Conservation (phyloP, 2,888 invertebrate species). For the Norana najaformis region DNA sequence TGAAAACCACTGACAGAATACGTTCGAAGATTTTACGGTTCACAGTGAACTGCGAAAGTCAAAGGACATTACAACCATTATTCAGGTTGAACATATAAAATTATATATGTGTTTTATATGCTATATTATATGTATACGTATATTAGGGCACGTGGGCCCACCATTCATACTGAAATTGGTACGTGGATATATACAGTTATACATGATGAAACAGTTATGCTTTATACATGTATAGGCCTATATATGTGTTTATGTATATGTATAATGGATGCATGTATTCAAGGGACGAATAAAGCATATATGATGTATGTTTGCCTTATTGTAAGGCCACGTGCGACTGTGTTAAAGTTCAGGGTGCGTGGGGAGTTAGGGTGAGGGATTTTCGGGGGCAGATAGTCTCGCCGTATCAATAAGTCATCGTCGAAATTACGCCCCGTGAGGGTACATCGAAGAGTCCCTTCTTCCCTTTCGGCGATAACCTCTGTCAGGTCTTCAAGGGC, state of each 20-base stretch:
- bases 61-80: too few relatives aligned
- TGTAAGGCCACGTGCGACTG: background rate
- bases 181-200: background rate
- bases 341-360: background rate
- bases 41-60: too few relatives aligned
- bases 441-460: background rate
- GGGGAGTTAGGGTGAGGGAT: background rate
- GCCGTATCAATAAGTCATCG: background rate
- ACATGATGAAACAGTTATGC: background rate
- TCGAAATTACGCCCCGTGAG: background rate
- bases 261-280: background rate
- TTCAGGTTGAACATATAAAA: background rate
- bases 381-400: background rate
- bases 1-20: too few relatives aligned
- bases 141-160: background rate
- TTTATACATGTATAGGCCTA: too few relatives aligned
- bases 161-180: background rate
- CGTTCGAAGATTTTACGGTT: too few relatives aligned
- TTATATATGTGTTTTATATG: background rate
- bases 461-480: background rate
- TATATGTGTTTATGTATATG: too few relatives aligned
- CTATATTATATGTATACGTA: too few relatives aligned
- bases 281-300: background rate
- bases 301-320: background rate
- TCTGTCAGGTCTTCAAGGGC: background rate